Conservation (phyloP, 2,113 vertebrate genomes). For the Cygnus atratus region DNA sequence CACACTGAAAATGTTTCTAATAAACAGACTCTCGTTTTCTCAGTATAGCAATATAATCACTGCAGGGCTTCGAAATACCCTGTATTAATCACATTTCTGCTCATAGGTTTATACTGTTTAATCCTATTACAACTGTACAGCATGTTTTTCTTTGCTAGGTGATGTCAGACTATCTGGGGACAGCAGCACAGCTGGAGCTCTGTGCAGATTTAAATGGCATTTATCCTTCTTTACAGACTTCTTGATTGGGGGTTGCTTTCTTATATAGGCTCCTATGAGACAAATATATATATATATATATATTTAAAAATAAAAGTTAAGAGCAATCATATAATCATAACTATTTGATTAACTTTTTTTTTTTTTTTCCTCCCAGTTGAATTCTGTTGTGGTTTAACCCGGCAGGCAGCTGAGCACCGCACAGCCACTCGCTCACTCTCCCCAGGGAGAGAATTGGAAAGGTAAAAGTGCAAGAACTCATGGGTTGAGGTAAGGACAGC, state of each 20-base stretch:
- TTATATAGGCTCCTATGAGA: neutral
- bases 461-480: neutral
- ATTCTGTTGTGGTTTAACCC: neutral
- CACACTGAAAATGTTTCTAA: constrained; percentile 3
- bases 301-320: neutral
- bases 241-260: neutral
- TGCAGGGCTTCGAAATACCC: neutral
- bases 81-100: constrained; percentile 45
- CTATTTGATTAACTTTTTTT: neutral
- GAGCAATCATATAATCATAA: neutral
- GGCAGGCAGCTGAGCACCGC: neutral
- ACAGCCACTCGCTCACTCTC: neutral
- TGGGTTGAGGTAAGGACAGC: neutral
- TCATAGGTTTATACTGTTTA: constrained; percentile 24
- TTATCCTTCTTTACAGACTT: neutral
- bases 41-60: neutral
- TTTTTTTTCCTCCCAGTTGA: too few species aligned
- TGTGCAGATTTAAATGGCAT: neutral
- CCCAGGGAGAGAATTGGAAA: neutral
- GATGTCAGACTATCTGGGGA: neutral
- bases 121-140: constrained; percentile 36
- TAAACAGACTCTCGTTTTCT: constrained; percentile 3
- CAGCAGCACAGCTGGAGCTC: constrained; percentile 4
- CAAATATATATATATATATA: neutral
- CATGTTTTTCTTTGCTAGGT: neutral